phyloP scores from a whole-genome alignment of 2,888 invertebrate species.

The Poecilus cupreus region DNA sequence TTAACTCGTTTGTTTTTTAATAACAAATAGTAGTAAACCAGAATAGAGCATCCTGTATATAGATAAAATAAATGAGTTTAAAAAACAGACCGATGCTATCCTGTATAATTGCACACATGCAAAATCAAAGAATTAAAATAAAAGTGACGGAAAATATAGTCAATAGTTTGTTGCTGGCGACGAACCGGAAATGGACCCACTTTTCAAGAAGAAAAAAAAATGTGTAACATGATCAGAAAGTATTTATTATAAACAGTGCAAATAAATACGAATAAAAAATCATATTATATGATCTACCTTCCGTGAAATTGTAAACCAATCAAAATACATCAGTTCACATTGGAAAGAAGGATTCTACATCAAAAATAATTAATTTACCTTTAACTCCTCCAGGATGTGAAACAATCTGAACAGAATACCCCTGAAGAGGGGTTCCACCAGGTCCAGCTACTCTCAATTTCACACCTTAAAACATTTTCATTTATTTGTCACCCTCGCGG shows the following conservation, averaged over 20 bases:
- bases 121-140: too few species aligned
- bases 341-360: background rate
- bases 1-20: too few species aligned
- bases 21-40: too few species aligned
- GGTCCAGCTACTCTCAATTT: slow-evolving; percentile 69
- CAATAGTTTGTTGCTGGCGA: slow-evolving; percentile 28
- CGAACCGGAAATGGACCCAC: background rate
- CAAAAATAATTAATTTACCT: slow-evolving; percentile 68
- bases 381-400: slow-evolving; percentile 76
- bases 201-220: too few species aligned
- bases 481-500: background rate
- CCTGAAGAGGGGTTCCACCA: slow-evolving; percentile 70
- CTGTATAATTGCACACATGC: too few species aligned
- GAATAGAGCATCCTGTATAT: too few species aligned
- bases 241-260: slow-evolving; percentile 31
- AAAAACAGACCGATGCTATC: too few species aligned
- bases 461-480: slow-evolving; percentile 52
- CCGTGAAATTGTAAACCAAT: background rate
- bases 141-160: too few species aligned
- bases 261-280: slow-evolving; percentile 36
- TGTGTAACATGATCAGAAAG: slow-evolving; percentile 31
- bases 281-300: background rate
- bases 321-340: background rate
- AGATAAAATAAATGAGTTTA: too few species aligned
- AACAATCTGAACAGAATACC: slow-evolving; percentile 75